Evolutionary conservation across 2,888 invertebrate species (phyloP).

Genomic region (Dryobota labecula): DNA sequence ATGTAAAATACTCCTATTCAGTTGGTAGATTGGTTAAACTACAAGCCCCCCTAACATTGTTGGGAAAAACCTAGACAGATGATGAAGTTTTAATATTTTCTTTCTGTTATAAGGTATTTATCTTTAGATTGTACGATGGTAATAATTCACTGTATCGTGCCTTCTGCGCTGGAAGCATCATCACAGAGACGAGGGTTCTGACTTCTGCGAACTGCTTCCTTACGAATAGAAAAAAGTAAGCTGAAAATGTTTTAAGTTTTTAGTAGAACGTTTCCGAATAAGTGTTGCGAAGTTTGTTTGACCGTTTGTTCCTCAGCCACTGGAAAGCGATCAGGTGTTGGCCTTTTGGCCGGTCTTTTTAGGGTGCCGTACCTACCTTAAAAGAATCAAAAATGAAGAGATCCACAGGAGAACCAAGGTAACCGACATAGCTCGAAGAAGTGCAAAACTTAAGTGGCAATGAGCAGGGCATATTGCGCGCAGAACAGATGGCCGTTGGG

Average conservation of each 20-base stretch:
- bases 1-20: neutral
- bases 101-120: slow-evolving; percentile 73
- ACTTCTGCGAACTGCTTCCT: slow-evolving; percentile 80
- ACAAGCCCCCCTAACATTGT: neutral
- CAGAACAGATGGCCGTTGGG: too few species aligned
- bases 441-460: too few species aligned
- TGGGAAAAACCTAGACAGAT: too few species aligned
- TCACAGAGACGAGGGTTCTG: slow-evolving; percentile 70
- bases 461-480: too few species aligned
- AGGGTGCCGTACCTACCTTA: too few species aligned
- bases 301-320: neutral
- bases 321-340: neutral
- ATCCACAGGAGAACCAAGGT: too few species aligned
- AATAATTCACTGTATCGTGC: slow-evolving; percentile 67
- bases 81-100: neutral
- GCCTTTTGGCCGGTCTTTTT: neutral
- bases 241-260: neutral
- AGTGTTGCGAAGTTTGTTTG: neutral
- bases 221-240: slow-evolving; percentile 79
- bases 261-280: neutral
- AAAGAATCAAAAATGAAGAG: too few species aligned
- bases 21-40: neutral
- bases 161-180: slow-evolving; percentile 81
- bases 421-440: too few species aligned
- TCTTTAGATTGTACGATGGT: slow-evolving; percentile 63